phyloP scores from a whole-genome alignment of 2,113 vertebrate species.

The Platichthys flesus region DNA sequence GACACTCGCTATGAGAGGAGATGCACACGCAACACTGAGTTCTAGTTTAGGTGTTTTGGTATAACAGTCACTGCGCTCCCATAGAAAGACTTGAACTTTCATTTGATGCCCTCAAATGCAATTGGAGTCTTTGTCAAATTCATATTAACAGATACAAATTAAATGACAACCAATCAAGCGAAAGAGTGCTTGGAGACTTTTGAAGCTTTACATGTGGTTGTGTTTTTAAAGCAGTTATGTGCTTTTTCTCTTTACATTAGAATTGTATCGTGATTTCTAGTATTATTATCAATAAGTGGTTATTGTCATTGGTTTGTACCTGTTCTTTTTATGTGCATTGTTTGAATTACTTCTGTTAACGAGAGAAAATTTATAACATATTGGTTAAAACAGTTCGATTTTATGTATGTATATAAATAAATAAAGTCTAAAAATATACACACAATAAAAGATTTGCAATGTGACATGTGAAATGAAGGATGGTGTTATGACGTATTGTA shows the following conservation, averaged over 20 bases:
- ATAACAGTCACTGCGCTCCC: slow-evolving; percentile 15
- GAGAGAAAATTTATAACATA: too few relatives aligned
- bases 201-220: background rate
- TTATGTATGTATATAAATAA: too few relatives aligned
- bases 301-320: background rate
- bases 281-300: too few relatives aligned
- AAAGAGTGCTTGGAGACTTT: background rate
- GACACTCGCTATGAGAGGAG: slow-evolving; percentile 23
- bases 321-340: too few relatives aligned
- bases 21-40: slow-evolving; percentile 8
- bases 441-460: background rate
- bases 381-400: too few relatives aligned
- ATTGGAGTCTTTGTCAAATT: background rate
- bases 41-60: slow-evolving; percentile 16
- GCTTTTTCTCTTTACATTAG: too few relatives aligned
- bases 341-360: too few relatives aligned
- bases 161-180: too few relatives aligned
- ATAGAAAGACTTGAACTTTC: background rate
- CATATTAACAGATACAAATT: too few relatives aligned
- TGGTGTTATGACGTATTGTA: background rate
- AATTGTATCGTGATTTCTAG: too few relatives aligned
- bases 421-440: background rate
- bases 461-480: background rate
- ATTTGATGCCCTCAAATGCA: background rate
- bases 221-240: background rate